Evolutionary conservation across 2,113 vertebrate genomes (phyloP), one percentile per base, ranked within the genome.

Genomic region (Scytalopus superciliaris): DNA sequence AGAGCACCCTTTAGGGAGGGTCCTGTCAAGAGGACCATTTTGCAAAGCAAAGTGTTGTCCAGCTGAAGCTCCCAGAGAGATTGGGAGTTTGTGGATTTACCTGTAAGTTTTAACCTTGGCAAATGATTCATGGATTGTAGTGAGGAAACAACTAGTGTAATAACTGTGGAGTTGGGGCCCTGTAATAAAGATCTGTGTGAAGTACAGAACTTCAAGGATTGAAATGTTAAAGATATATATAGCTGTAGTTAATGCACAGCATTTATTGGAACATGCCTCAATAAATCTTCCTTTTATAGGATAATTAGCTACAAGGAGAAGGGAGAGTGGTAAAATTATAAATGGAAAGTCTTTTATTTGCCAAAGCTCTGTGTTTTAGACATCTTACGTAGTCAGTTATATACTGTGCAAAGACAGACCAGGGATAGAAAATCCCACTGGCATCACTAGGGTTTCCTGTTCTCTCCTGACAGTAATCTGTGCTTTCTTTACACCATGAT

Each of bases 311-410:
- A 56, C 52, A 55, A 42, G 24, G 40, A 92, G 60, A 93, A 96
- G 59, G 70, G 67, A 96, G 44, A 96, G 81, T 94, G 76, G 69
- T 49, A 83, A 96, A 83, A 96, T 96, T 97, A 52, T 86, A 96
- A 97, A 92, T 97, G 93, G 93, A 97, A 98, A 97, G 74, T 91
- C 72, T 93, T 96, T 93, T 96, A 73, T 97, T 97, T 96, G 94
- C 94, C 96, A 97, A 93, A 97, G 76, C 33, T 93, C 93, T 84
- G 75, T 95, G 90, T 97, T 97, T 96, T 89, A 96, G 86, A 91
- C 64, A 53, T 92, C 68, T 95, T 95, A 88, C 8, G 30, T 37
- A 90, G 77, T 49, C 25, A 19, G 70, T 95, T 96, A 89, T 88
- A 84, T 76, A 80, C 84, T 94, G 56, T 86, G 37, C 74, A 95